Evolutionary conservation across 2,113 vertebrate genomes (phyloP), one percentile per base, ranked within the genome.

Genomic region (Leucosticte australis): DNA sequence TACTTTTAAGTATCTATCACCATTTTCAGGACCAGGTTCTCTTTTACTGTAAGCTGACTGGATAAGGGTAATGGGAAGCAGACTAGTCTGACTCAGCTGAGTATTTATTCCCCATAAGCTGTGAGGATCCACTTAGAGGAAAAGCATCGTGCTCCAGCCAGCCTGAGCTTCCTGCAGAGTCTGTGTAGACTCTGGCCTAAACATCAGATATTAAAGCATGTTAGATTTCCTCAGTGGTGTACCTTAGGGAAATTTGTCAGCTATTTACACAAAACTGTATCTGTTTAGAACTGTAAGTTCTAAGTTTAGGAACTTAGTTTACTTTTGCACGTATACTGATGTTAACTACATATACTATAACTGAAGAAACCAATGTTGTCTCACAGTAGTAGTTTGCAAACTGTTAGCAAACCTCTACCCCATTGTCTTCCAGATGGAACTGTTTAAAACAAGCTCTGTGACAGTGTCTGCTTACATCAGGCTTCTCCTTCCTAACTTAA

Each of bases 131-230:
- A 5, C 37, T 17, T 4, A 13, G 16, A 37, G 63, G 27, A 30
- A 24, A 73, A 63, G 42, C 20, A 15, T 24, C 2, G 0, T 14
- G 22, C 41, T 46, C 30, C 0, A 0, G n/a, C 20, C 80, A 78
- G 21, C 13, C 9, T 8, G 49, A n/a, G 52, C 42, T 27, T 39
- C 33, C 20, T 31, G 30, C 6, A 4, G 44, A 18, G 13, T 31
- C 17, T 9, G 5, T n/a, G 47, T 26, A 27, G 13, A 41, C 5
- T 49, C 60, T 62, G 41, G 6, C 21, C 31, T 65, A 68, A 23
- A 80, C 39, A 69, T 5, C 8, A 79, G 73, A 24, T 35, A 75
- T 68, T 60, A 63, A 56, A 93, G 62, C 21, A 31, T 4, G 24
- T n/a, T 59, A 3, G 5, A 22, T 71, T 77, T 91, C 39, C 33